Evolutionary conservation across 2,113 vertebrate genomes (phyloP), one percentile per base, ranked within the genome.

Genomic region (Formicarius rufipectus): DNA sequence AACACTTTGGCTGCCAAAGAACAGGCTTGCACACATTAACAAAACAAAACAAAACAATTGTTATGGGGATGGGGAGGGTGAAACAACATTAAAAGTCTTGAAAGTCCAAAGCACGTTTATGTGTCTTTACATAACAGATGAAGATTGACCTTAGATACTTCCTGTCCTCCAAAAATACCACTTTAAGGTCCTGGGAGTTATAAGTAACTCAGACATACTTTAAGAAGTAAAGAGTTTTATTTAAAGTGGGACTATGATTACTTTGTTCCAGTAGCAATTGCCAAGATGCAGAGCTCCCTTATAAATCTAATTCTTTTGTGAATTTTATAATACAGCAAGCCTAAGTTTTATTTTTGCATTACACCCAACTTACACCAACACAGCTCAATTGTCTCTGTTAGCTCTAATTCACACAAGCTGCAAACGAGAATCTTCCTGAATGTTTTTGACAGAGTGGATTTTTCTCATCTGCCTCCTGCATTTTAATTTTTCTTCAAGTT

Each of bases 1-100:
- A 95, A 78, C 81, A 95, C 84, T 81, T 97, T 73, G 83, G 59
- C 79, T 96, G 90, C 84, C 83, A 93, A 93, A 87, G 87, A 95
- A 89, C 11, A 2, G 39, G 33, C 66, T 94, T 93, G 27, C 23
- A 83, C 63, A 73, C 14, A 77, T 75, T 67, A 17, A 67, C 50
- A 84, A 79, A 42, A 64, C 47, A 49, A 49, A 49, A 12, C 10
- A 24, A 50, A 72, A 79, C 45, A 71, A 77, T 12, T 14, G 39
- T 63, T 82, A 31, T 19, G 40, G 44, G 17, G 42, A 44, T 16
- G 24, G 49, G 49, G 25, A 11, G 25, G 49, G 12, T 7, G 19
- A 14, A 92, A 84, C 83, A 83, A 49, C 40, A 47, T 90, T 76
- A 62, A 35, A 93, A 94, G 45, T 59, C 45, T 45, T 84, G n/a